A percentile compares a stretch with the other conserved stretches of the same genome.
Conservation (phyloP, 2,113 vertebrate genomes). For the Heptranchias perlo region DNA sequence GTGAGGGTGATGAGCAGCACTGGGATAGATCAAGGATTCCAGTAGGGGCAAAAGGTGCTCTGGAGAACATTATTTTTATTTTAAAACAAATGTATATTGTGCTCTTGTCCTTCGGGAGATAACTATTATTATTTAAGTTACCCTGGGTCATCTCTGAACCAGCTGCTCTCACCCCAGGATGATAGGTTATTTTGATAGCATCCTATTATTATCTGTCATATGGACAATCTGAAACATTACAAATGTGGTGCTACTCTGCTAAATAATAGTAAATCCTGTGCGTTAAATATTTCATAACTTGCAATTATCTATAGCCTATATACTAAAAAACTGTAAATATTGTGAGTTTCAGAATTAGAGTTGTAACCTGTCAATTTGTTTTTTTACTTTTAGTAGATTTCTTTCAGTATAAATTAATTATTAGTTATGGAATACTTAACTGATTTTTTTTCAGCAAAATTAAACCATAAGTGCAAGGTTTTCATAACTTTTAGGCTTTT, state of each 20-base stretch:
- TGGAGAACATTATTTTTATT: neutral
- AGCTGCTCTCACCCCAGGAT: neutral
- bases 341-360: too few relatives aligned
- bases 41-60: neutral
- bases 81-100: neutral
- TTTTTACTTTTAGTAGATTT: too few relatives aligned
- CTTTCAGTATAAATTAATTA: too few relatives aligned
- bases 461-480: too few relatives aligned
- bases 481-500: too few relatives aligned
- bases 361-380: too few relatives aligned
- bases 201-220: neutral
- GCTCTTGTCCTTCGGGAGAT: neutral
- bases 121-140: neutral
- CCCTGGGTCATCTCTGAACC: neutral
- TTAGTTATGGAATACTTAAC: too few relatives aligned
- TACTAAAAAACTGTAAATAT: too few relatives aligned
- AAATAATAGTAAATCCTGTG: neutral
- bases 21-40: neutral
- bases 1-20: neutral
- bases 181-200: neutral
- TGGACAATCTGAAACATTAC: neutral
- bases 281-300: neutral
- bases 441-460: too few relatives aligned
- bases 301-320: too few relatives aligned
- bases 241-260: neutral